Base-by-base conservation (phyloP, 2,797 vertebrate genomes). In the Huso huso region DNA sequence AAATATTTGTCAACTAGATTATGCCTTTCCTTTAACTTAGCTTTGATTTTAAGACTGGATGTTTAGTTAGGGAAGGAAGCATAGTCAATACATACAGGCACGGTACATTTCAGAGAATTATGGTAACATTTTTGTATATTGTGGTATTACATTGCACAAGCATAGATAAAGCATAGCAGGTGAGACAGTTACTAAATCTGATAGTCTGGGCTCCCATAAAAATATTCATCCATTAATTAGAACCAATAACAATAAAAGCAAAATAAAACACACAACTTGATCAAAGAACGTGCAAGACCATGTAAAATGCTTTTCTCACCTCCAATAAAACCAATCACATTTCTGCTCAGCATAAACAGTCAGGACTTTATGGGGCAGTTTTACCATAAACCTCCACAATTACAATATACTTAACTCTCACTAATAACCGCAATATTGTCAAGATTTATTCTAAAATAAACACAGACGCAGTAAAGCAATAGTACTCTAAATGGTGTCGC, bases 361-460 rank as follows among this genome's bases (percentile, higher is more conserved):
- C 63, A 37, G 49, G 4, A 74, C 78, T 89, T 89, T 90, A 89
- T 88, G 83, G 74, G 83, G 75, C 83, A 77, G 79, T 85, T 89
- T 84, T 88, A 87, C 84, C 84, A 89, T 88, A 89, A 88, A 88
- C 78, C 74, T 79, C 79, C 79, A 53, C 58, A 86, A 87, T 90
- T 90, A 88, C 82, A 87, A 82, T 83, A 86, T 73, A 75, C 81
- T 84, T 74, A 79, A 82, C 72, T 79, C 77, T 69, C 79, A 74
- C 83, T 84, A 87, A 89, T 87, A 84, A 77, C 77, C 83, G 78
- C 78, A 70, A 77, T 76, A 82, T 76, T 82, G 81, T 81, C 73
- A 71, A 64, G 78, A 82, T 81, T 86, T 84, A 85, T 85, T 83
- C 81, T 80, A 82, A 65, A 81, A 85, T 86, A 86, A 88, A 89